A percentile compares a stretch with the other conserved stretches of the same genome.
Evolutionary conservation across 2,113 vertebrate genomes (phyloP).

Genomic region (Colaptes auratus): DNA sequence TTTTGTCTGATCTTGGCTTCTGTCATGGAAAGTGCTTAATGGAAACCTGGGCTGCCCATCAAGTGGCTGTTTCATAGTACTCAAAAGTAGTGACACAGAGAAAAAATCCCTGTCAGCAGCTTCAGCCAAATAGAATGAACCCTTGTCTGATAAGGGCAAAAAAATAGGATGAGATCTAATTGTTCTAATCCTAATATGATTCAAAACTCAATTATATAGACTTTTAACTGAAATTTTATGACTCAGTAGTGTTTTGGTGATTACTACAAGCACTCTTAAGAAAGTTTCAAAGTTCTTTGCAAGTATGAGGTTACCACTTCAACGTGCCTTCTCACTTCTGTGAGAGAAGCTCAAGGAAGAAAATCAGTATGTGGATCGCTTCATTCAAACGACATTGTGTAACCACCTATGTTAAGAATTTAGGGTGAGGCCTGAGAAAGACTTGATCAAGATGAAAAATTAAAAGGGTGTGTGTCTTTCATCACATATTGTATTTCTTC

Average conservation of each 20-base stretch:
- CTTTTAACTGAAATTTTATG: slow-evolving; percentile 12
- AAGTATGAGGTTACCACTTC: neutral
- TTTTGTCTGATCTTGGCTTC: neutral
- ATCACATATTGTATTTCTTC: slow-evolving; percentile 9
- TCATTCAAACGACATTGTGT: neutral
- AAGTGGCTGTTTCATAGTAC: neutral
- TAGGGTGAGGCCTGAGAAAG: slow-evolving; percentile 62
- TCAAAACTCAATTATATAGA: neutral
- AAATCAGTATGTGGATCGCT: slow-evolving; percentile 10
- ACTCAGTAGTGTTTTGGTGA: neutral
- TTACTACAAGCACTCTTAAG: neutral
- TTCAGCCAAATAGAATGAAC: neutral
- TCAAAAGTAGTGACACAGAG: neutral
- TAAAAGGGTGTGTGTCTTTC: slow-evolving; percentile 38
- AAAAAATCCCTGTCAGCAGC: neutral
- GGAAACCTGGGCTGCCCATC: neutral
- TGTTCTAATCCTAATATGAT: neutral
- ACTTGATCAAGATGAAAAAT: neutral
- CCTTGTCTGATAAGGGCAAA: neutral
- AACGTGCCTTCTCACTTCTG: neutral
- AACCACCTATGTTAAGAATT: slow-evolving; percentile 33
- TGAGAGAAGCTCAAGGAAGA: neutral
- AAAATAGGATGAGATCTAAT: neutral
- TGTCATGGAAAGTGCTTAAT: neutral
- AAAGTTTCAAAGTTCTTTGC: slow-evolving; percentile 19